Percentiles rank a stretch among this genome's conserved stretches.
Evolutionary conservation across 2,113 vertebrate genomes (phyloP).

Genomic region (Equus quagga): DNA sequence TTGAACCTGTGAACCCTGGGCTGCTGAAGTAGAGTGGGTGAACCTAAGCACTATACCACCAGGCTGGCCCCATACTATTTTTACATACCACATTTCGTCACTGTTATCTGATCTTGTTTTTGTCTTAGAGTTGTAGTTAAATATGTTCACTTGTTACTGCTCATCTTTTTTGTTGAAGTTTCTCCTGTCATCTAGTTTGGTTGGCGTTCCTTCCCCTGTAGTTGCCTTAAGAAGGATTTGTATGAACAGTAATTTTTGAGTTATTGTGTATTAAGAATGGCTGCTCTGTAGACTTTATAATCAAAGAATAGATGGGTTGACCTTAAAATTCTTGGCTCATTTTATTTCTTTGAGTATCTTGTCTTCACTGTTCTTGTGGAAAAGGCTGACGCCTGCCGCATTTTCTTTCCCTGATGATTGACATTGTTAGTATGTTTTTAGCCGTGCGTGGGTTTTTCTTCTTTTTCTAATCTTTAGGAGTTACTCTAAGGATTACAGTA

Average conservation of each 20-base stretch:
- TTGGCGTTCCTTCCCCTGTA: not conserved
- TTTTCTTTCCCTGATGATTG: not conserved
- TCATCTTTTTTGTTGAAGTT: slow-evolving; percentile 11
- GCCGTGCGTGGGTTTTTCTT: not conserved
- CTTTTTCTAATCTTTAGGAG: not conserved
- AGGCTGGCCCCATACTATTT: not conserved
- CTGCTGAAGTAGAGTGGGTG: too few relatives aligned
- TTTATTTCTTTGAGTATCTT: slow-evolving; percentile 23
- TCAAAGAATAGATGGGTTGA: slow-evolving; percentile 32
- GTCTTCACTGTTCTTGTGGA: not conserved
- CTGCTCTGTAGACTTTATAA: not conserved
- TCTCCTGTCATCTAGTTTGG: not conserved
- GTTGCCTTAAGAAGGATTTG: not conserved
- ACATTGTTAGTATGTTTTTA: not conserved
- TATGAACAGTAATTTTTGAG: not conserved
- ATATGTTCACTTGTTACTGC: not conserved
- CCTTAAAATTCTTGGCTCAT: slow-evolving; percentile 38
- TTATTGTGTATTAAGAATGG: slow-evolving; percentile 7
- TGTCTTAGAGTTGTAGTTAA: slow-evolving; percentile 35
- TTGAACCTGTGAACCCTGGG: too few relatives aligned
- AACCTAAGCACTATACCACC: too few relatives aligned
- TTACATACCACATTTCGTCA: not conserved
- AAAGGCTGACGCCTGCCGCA: not conserved
- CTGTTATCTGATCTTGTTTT: slow-evolving; percentile 17
- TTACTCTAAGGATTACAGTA: slow-evolving; percentile 25